These are phyloP conservation scores for Arrhopalites spinosus DNA, from an alignment of 2,888 invertebrate genomes.

Conservation along the genomic window DNA sequence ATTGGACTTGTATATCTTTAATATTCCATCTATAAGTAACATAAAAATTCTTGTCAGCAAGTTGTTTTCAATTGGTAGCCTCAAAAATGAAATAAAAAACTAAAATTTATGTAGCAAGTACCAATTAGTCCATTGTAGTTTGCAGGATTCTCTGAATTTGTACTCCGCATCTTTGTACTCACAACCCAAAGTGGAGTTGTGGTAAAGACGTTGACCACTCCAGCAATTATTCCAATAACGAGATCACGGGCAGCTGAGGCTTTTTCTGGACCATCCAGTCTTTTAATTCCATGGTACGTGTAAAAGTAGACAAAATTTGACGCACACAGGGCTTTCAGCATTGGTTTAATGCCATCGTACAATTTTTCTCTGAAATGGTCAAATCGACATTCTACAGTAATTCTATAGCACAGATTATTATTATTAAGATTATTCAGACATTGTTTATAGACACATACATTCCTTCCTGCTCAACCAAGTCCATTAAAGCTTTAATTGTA, in stretches of 20 bases:
- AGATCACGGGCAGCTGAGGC: constrained; percentile 73
- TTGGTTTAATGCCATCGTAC: constrained; percentile 80
- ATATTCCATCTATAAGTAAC: constrained; percentile 72
- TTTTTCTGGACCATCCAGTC: constrained; percentile 59
- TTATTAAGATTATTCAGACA: too few species aligned
- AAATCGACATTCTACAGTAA: too few species aligned
- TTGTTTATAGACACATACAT: constrained; percentile 67
- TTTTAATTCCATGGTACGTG: constrained; percentile 81
- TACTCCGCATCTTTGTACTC: constrained; percentile 69
- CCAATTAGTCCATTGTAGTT: constrained; percentile 58
- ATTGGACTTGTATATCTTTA: constrained; percentile 73
- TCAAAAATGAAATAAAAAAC: too few species aligned
- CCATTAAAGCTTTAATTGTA: constrained; percentile 69
- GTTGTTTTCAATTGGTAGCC: too few species aligned
- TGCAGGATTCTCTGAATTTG: constrained; percentile 40
- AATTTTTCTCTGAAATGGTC: constrained; percentile 65
- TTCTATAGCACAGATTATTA: too few species aligned
- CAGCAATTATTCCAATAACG: constrained; percentile 76
- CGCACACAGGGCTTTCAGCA: constrained; percentile 79
- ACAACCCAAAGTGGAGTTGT: constrained; percentile 91
- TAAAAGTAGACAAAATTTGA: constrained; percentile 96
- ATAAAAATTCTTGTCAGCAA: too few species aligned
- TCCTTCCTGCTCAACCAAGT: constrained; percentile 71
- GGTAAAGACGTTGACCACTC: constrained; percentile 68
- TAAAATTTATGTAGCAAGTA: constrained; percentile 43